Evolutionary conservation across 2,797 vertebrate species (phyloP).

Genomic region (Anolis apletophallus): DNA sequence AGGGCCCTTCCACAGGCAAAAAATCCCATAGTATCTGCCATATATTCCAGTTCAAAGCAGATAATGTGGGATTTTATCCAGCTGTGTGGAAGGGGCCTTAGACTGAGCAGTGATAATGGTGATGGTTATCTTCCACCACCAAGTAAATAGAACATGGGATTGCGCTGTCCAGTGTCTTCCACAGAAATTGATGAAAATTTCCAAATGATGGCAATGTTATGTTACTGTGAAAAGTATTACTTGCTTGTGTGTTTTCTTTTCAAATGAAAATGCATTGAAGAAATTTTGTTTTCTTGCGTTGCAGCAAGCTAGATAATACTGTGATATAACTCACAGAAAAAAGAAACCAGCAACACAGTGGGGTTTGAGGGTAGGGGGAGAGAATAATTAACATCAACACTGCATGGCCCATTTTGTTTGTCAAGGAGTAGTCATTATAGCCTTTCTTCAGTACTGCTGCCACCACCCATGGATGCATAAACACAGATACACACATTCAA

Average conservation of each 20-base stretch:
- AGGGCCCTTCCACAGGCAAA: too few species aligned
- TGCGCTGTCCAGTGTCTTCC: neutral
- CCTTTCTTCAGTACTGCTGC: too few species aligned
- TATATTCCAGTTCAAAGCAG: too few species aligned
- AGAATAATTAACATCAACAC: neutral
- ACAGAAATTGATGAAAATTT: neutral
- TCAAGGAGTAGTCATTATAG: too few species aligned
- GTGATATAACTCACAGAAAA: constrained; percentile 18
- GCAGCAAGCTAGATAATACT: constrained; percentile 4
- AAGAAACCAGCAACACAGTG: constrained; percentile 3
- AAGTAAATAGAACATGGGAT: neutral
- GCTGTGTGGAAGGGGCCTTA: too few species aligned
- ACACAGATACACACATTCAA: too few species aligned
- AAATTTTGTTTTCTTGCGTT: neutral
- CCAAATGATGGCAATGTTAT: neutral
- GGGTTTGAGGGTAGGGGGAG: neutral
- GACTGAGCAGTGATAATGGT: too few species aligned
- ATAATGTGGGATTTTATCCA: too few species aligned
- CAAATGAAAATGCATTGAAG: constrained; percentile 11
- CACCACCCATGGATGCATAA: too few species aligned
- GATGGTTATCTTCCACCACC: too few species aligned
- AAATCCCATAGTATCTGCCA: too few species aligned
- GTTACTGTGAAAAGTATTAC: neutral
- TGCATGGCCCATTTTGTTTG: too few species aligned
- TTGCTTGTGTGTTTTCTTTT: neutral